Conservation (phyloP, 2,888 invertebrate species). For the Kryphioiulus occultus region DNA sequence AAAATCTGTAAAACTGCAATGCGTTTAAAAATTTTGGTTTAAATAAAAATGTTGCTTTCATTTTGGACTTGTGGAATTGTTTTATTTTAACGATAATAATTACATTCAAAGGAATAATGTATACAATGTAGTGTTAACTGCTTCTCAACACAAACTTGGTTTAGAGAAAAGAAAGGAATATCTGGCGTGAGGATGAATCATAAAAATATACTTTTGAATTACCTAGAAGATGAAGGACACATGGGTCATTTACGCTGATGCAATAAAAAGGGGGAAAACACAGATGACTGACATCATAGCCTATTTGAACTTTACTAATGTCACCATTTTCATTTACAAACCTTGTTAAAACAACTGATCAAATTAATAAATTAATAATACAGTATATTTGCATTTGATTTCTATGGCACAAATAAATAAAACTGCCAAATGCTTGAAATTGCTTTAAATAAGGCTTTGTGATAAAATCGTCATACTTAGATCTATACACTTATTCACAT, state of each 20-base stretch:
- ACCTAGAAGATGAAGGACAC: not conserved
- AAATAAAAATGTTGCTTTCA: not conserved
- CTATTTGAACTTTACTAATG: not conserved
- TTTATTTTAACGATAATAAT: not conserved
- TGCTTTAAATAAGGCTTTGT: not conserved
- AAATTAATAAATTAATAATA: constrained; percentile 6
- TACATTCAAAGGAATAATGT: not conserved
- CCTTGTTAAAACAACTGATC: not conserved
- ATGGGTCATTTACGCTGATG: not conserved
- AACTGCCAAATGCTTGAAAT: not conserved
- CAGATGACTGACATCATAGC: not conserved
- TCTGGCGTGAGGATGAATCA: not conserved
- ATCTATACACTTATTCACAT: not conserved
- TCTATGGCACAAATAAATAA: not conserved
- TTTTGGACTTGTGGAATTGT: not conserved
- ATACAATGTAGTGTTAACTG: not conserved
- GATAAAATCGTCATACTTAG: not conserved
- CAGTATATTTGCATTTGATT: not conserved
- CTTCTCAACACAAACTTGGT: not conserved
- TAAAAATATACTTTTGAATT: not conserved
- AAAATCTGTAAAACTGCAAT: constrained; percentile 3
- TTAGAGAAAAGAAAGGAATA: not conserved
- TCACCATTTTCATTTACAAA: not conserved
- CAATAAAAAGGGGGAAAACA: not conserved
- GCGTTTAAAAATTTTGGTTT: not conserved